Evolutionary conservation across 2,113 vertebrate species (phyloP).

Genomic region (Actinemys pallida): DNA sequence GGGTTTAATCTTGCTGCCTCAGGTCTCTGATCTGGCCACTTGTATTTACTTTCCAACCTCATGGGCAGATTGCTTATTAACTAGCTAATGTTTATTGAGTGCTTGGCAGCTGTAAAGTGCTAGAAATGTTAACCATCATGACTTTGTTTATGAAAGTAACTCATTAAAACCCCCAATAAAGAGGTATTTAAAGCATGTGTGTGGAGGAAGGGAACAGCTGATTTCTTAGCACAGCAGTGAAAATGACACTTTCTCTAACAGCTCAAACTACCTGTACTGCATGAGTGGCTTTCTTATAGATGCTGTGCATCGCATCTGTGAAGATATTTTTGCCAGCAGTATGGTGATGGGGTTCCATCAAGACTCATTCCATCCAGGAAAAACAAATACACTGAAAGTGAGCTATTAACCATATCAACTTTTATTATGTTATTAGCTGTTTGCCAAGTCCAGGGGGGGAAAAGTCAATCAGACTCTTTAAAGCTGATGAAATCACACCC

Average conservation of each 20-base stretch:
- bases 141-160: not conserved
- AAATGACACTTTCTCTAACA: not conserved
- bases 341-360: not conserved
- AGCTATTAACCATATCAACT: not conserved
- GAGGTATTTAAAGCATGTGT: fast-evolving
- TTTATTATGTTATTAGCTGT: not conserved
- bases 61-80: not conserved
- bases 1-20: not conserved
- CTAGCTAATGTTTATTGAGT: not conserved
- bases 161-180: not conserved
- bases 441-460: not conserved
- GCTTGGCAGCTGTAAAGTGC: not conserved
- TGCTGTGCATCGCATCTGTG: not conserved
- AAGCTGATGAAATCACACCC: not conserved
- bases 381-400: not conserved
- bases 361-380: not conserved
- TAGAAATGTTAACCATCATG: not conserved
- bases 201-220: not conserved
- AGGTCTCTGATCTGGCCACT: not conserved
- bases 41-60: not conserved
- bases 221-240: not conserved
- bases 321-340: not conserved
- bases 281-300: not conserved
- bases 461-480: not conserved
- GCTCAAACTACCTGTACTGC: not conserved